These are phyloP conservation scores for Bibio marci DNA, from an alignment of 2,888 invertebrate species.

Conservation along the genomic window DNA sequence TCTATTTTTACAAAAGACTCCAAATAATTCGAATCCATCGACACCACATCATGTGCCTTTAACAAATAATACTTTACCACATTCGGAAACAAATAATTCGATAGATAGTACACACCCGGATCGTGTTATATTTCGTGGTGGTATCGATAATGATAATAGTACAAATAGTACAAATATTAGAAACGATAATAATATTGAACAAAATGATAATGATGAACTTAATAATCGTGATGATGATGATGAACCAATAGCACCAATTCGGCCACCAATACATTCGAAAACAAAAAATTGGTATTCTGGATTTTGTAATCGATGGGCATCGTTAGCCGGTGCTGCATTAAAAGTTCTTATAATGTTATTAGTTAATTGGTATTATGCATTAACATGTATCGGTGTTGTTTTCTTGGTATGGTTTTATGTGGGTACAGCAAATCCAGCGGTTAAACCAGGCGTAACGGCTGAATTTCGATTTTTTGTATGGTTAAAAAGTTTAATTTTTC, in stretches of 20 bases:
- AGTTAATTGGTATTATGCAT: constrained; percentile 85
- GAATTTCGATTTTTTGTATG: constrained; percentile 68
- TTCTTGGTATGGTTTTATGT: constrained; percentile 87
- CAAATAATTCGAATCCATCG: constrained; percentile 17
- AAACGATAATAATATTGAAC: no score
- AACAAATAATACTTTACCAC: constrained; percentile 2
- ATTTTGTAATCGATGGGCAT: constrained; percentile 89
- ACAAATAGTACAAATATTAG: constrained; percentile 14
- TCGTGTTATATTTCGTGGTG: constrained; percentile 15
- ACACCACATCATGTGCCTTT: constrained; percentile 17
- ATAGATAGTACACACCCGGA: constrained; percentile 9
- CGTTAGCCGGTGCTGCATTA: constrained; percentile 68
- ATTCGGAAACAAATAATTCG: constrained; percentile 6
- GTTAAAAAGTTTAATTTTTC: constrained; percentile 52
- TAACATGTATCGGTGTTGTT: constrained; percentile 63
- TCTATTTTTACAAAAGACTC: constrained; percentile 13
- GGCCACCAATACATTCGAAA: constrained; percentile 66
- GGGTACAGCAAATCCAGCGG: constrained; percentile 87
- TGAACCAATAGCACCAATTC: constrained; percentile 35
- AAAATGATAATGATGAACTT: constrained; percentile 10
- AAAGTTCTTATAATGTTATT: constrained; percentile 82
- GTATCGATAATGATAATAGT: constrained; percentile 12
- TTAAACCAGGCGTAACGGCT: constrained; percentile 76
- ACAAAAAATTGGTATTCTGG: constrained; percentile 90
- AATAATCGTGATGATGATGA: constrained; percentile 18